phyloP scores from a whole-genome alignment of 2,888 invertebrate species.

The Drosophila diplacantha region DNA sequence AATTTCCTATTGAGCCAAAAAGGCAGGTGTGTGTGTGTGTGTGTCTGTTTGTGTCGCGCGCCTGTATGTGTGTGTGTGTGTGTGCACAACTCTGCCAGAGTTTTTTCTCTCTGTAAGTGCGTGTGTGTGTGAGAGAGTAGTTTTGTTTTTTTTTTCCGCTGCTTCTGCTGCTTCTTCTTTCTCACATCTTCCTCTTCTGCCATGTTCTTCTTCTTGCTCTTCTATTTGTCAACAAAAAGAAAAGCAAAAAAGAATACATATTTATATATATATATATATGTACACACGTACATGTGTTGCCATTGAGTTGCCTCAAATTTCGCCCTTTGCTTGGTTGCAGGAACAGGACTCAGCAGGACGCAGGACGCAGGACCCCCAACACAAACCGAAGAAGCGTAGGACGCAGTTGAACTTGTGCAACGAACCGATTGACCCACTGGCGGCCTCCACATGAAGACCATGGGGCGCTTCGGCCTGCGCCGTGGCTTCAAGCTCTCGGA shows the following conservation, averaged over 20 bases:
- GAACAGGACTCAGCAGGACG: constrained; percentile 19
- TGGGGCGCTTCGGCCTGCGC: constrained; percentile 75
- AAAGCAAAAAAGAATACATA: constrained; percentile 2
- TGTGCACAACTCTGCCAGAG: constrained; percentile 7
- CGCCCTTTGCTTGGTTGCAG: constrained; percentile 20
- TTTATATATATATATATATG: neutral
- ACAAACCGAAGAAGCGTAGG: neutral
- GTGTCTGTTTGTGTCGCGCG: constrained; percentile 15
- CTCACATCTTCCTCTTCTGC: constrained; percentile 21
- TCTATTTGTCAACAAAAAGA: constrained; percentile 60
- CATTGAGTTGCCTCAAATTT: neutral
- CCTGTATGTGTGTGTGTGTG: constrained; percentile 8
- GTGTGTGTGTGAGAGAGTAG: constrained; percentile 37
- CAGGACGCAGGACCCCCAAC: neutral
- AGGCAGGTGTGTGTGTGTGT: constrained; percentile 15
- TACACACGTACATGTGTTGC: constrained; percentile 1
- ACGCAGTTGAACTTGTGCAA: constrained; percentile 33
- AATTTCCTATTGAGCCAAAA: constrained; percentile 44
- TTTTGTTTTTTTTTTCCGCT: constrained; percentile 57
- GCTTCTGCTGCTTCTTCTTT: constrained; percentile 6
- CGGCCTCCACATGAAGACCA: constrained; percentile 65
- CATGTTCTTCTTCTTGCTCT: constrained; percentile 32
- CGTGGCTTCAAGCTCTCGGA: constrained; percentile 70
- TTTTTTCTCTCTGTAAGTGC: constrained; percentile 6
- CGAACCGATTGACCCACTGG: constrained; percentile 32